Conservation (phyloP, 2,888 invertebrate genomes). For the Buathra laborator region DNA sequence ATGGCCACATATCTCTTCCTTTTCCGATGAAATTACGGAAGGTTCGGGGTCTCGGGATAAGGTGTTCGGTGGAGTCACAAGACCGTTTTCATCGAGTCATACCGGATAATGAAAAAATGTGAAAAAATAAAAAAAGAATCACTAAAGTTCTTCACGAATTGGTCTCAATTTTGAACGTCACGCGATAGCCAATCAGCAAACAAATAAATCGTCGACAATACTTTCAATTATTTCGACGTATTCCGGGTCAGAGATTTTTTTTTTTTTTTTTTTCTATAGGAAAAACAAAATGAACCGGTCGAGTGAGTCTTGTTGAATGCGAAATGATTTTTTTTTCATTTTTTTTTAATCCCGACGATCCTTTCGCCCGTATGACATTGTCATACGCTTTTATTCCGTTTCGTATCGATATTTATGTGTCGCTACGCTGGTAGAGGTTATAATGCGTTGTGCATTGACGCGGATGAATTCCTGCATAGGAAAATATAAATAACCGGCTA, state of each 20-base stretch:
- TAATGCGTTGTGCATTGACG: not conserved
- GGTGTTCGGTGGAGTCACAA: too few relatives aligned
- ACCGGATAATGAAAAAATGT: too few relatives aligned
- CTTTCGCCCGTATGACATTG: constrained; percentile 13
- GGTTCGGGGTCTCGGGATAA: too few relatives aligned
- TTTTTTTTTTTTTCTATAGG: not conserved
- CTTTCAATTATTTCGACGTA: not conserved
- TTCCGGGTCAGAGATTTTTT: not conserved
- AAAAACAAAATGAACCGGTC: not conserved
- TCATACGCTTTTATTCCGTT: constrained; percentile 34
- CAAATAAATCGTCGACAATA: not conserved
- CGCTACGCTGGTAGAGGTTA: not conserved
- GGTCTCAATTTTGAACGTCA: too few relatives aligned
- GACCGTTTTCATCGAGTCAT: too few relatives aligned
- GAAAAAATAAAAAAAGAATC: too few relatives aligned
- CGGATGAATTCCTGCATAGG: constrained; percentile 6
- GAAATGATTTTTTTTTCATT: constrained; percentile 29
- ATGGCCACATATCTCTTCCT: too few relatives aligned
- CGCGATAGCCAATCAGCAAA: too few relatives aligned
- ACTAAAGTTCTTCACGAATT: too few relatives aligned
- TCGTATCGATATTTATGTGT: not conserved
- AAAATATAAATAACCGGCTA: constrained; percentile 1
- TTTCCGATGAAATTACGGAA: too few relatives aligned
- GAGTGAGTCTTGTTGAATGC: constrained; percentile 6
- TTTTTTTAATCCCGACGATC: not conserved